Base-by-base conservation (phyloP, 2,888 invertebrate genomes). In the Lissocephala sabroskyi region DNA sequence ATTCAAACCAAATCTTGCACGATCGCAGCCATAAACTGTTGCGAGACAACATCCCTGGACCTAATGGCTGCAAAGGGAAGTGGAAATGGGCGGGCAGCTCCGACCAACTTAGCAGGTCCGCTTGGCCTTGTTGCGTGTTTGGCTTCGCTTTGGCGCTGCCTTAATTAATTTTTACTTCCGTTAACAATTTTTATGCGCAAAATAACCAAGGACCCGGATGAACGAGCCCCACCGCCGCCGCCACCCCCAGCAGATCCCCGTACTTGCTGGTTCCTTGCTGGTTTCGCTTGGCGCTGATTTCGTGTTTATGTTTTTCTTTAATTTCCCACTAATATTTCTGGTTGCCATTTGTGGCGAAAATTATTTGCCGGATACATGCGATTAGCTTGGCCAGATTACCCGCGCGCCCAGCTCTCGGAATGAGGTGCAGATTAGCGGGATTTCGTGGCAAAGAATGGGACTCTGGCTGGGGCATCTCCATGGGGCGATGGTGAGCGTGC, bases 321-420 rank as follows among this genome's bases (percentile, higher is more conserved):
- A 77, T 77, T 70, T 66, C 59, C 56, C 68, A 59, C 76, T 67
- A 78, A 75, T 70, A 49, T 46, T 52, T 45, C 45, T 39, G 23
- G 13, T 32, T 48, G 48, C 46, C 50, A 56, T 59, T 66, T 70
- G 59, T 56, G 57, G 58, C 49, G 56, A 70, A 70, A 64, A 76
- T 80, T 80, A 82, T 82, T 68, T 66, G 64, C 82, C 81, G 82
- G 81, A 82, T 78, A 77, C 81, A 81, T 81, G 83, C 82, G 76
- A 82, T 82, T 81, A 80, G 78, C 65, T 80, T 60, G 51, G 52
- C 46, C 54, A 54, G 57, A 64, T 68, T 63, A 70, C 70, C 28
- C 30, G 13, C 7, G 18, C 18, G 17, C 18, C 13, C 29, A 30
- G n/a, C n/a, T n/a, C n/a, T n/a, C n/a, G n/a, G n/a, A n/a, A n/a